Conservation (phyloP, 2,113 vertebrate genomes). For the Tursiops truncatus region DNA sequence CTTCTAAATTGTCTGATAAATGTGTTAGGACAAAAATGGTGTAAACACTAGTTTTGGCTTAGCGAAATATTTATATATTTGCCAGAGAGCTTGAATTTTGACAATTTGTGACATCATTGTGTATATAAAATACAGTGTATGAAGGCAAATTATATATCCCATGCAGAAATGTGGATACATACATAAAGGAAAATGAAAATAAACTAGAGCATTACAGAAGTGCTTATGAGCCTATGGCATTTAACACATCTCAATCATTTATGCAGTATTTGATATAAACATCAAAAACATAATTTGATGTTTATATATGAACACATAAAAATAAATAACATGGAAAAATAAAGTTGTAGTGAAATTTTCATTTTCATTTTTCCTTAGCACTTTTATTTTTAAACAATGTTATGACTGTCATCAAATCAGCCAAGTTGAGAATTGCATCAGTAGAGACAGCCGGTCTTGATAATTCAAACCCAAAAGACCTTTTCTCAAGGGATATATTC, state of each 20-base stretch:
- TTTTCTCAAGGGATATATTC: constrained; percentile 44
- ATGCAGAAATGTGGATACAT: background rate
- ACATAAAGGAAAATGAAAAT: constrained; percentile 38
- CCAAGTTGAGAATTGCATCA: constrained; percentile 46
- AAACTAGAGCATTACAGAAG: background rate
- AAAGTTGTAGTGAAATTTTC: constrained; percentile 59
- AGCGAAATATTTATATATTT: constrained; percentile 60
- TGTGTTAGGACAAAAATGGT: background rate
- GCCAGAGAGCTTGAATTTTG: constrained; percentile 45
- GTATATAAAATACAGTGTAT: background rate
- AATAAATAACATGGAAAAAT: constrained; percentile 61
- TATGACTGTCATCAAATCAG: constrained; percentile 64
- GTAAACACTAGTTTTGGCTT: constrained; percentile 9
- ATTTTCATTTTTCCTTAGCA: constrained; percentile 38
- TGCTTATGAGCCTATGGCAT: background rate
- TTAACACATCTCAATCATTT: constrained; percentile 44
- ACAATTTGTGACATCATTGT: background rate
- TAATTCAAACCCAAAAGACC: constrained; percentile 46
- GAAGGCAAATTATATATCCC: background rate
- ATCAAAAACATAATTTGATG: constrained; percentile 31
- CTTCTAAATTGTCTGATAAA: constrained; percentile 39
- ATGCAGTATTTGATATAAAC: background rate
- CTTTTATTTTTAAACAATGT: constrained; percentile 64
- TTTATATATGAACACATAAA: constrained; percentile 57
- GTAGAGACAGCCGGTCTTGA: background rate